Evolutionary conservation across 92 coral and sea anemone genomes (phyloP), one percentile per base, ranked within the genome.

Genomic region (Phenganax subtilis): DNA sequence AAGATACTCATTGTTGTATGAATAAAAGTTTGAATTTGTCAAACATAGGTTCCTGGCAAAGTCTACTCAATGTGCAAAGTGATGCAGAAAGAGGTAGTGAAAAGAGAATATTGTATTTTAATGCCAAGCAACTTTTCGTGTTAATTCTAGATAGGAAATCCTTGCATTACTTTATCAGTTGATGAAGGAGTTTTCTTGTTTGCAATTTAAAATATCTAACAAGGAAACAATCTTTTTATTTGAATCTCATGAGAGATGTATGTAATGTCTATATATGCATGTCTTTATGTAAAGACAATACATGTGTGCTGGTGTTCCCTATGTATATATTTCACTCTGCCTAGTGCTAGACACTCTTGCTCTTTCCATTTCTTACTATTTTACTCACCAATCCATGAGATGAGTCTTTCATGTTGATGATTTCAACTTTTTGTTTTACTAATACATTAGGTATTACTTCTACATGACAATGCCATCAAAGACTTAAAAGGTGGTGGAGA

Each of bases 31-130:
- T 37, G 47, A 37, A 37, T 37, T 37, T 59, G 20, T 7, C 51
- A 47, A 25, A 58, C 68, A 55, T 16, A 92, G 98, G 93, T 94
- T 8, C 98, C 98, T 17, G 87, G 82, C 60, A 97, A 92, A 53
- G 91, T 94, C 63, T 94, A 88, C 77, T 94, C 98, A 14, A 67
- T 92, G 70, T 94, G 98, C 70, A 91, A 88, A 57, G 98, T 94
- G 20, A 90, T 92, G 80, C 90, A 87, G 75, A 94, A 94, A 77
- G 93, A 94, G 98, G 98, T 94, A 74, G 44, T 65, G 51, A 7
- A 29, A 37, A 37, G 47, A 1, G 47, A 37, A 37, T 37, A 2
- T 37, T 37, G 47, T 37, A 37, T 37, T 1, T 37, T 37, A 37
- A 37, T 37, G 47, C 47, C 5, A 5, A 37, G 47, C 47, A 37